These are phyloP conservation scores for Lepus oiostolus DNA, from an alignment of 2,797 vertebrate species.

Conservation along the genomic window DNA sequence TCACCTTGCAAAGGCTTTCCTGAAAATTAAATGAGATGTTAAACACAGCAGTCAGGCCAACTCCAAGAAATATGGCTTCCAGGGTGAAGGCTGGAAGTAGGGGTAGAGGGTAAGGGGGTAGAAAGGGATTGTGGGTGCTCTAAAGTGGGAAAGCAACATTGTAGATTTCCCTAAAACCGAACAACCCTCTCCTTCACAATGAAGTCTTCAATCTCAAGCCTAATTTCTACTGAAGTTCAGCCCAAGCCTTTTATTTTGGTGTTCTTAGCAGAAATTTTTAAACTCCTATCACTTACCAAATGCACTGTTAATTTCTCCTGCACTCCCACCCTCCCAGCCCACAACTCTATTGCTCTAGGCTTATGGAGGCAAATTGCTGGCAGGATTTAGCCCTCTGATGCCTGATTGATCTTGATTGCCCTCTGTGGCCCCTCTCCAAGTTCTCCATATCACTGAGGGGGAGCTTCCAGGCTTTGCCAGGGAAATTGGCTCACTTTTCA, in stretches of 20 bases:
- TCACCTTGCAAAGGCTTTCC: not conserved
- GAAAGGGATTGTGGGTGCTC: not conserved
- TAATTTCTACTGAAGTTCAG: slow-evolving; percentile 12
- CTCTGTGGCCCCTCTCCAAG: not conserved
- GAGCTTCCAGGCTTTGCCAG: not conserved
- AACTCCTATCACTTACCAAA: not conserved
- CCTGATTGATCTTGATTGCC: not conserved
- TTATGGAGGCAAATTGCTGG: not conserved
- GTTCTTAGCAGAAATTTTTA: not conserved
- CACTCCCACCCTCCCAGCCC: not conserved
- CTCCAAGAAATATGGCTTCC: not conserved
- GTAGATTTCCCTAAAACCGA: not conserved
- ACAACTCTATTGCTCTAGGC: not conserved
- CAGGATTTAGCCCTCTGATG: not conserved
- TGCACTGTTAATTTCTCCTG: not conserved
- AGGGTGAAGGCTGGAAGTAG: not conserved
- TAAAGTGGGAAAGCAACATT: not conserved
- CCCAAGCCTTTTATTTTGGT: not conserved
- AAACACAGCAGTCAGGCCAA: not conserved
- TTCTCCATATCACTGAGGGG: not conserved
- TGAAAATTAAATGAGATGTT: not conserved
- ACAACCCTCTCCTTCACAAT: not conserved
- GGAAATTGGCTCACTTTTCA: slow-evolving; percentile 1
- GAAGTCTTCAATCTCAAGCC: not conserved
- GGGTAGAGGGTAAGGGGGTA: too few relatives aligned